Base-by-base conservation (phyloP, 2,888 invertebrate species). In the Oasisia sp. region DNA sequence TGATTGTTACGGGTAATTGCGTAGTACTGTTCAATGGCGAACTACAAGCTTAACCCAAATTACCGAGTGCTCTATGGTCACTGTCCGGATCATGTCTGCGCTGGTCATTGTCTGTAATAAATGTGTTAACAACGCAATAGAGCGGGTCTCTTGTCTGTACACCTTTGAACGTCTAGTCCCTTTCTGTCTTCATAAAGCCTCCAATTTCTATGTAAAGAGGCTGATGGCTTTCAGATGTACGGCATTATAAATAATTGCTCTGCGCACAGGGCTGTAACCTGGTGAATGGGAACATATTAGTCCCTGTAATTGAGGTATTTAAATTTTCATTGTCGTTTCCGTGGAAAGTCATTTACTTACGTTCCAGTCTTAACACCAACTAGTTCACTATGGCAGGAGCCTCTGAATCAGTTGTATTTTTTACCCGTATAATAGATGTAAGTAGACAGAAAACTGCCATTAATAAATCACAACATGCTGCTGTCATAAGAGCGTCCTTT, bases 111-210 rank as follows among this genome's bases (percentile, higher is more conserved):
- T 74, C 74, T 74, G 74, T 74, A 74, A 74, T 74, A 74, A 74
- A 74, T 27, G 27, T 5, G 74, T 74, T 74, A 74, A 74, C 74
- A 27, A 7, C 27, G 3, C 7, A 74, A 74, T 74, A 27, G n/a
- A 74, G 27, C 27, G n/a, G 74, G 74, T 27, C 74, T 74, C 27
- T 74, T 74, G 74, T 74, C 14, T 74, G 74, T 27, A 27, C 19
- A 19, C 74, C n/a, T 74, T 74, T 7, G 74, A 2, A n/a, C 74
- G 5, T 74, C 74, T 38, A 74, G 74, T 74, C n/a, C 74, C 27
- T 74, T 74, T 74, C 74, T 74, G 74, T 74, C 27, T 74, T 74
- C 74, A 74, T 74, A 19, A 74, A 74, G 74, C 74, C 74, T 74
- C 7, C n/a, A n/a, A 74, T 74, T 74, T 74, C 74, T 74, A 74